Base-by-base conservation (phyloP, 2,888 invertebrate species). In the Nemotelus nigrinus region DNA sequence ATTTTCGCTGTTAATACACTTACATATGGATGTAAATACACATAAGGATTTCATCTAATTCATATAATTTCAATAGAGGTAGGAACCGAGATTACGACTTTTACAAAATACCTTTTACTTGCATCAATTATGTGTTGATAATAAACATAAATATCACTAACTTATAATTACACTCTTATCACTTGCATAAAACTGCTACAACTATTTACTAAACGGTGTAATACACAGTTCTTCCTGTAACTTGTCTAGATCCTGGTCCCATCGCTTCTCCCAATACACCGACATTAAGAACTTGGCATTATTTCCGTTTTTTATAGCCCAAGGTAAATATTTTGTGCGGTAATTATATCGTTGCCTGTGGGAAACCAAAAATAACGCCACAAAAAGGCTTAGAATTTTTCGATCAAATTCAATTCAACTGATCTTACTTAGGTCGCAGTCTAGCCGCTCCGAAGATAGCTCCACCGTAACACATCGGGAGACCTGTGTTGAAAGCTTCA, bases 381-480 rank as follows among this genome's bases (percentile, higher is more conserved):
- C 43, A 43, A 43, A 64, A 48, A 72, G 57, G 45, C 55, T 10
- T 57, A 57, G 65, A 67, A 60, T 53, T 8, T 70, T 67, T 41
- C 3, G 3, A 6, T 41, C 3, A 3, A 43, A 63, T 7, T 44
- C 64, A 57, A 70, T 47, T 77, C 41, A 48, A 25, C 25, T 43
- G 5, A 58, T 81, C 82, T 83, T 80, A 86, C 87, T 94, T 96
- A 77, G 96, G 94, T 82, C 92, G 92, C 10, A 99, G 89, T 81
- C 98, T 89, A 10, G 93, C 88, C 2, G 98, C 95, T 8, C 98
- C 99, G 89, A 97, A 96, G 77, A 98, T 89, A 0, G 96, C 98
- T 41, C 96, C 99, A 74, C 93, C 92, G 79, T 96, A 90, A 84
- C 98, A 98, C 98, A 99, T 98, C 0, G 99, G 99, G 45, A 99